Conservation (phyloP, 1,140 invertebrate genomes). For the Pentalonia nigronervosa region DNA sequence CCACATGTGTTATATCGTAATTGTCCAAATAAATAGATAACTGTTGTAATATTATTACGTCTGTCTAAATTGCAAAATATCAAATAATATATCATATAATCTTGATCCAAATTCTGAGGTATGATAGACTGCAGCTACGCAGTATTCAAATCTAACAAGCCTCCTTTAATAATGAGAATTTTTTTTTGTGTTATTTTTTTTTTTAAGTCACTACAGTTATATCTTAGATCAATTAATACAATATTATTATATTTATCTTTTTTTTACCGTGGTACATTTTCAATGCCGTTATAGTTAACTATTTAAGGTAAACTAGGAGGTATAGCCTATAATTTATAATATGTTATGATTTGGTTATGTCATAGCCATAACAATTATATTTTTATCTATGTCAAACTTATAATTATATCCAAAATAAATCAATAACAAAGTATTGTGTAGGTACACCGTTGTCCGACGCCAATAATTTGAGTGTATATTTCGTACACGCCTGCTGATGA, state of each 20-base stretch:
- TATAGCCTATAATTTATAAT: neutral
- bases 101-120: neutral
- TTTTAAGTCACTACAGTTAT: neutral
- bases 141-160: neutral
- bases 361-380: neutral
- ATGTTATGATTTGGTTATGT: no score
- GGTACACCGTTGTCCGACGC: neutral
- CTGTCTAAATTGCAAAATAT: no score
- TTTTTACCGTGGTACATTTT: neutral
- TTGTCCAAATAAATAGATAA: no score
- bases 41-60: neutral
- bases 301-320: neutral
- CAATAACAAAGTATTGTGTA: neutral
- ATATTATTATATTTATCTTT: no score
- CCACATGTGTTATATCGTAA: no score
- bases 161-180: neutral
- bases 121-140: neutral
- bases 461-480: slow-evolving; percentile 12
- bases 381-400: neutral
- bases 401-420: neutral
- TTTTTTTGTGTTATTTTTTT: neutral
- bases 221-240: neutral
- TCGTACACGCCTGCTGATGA: neutral
- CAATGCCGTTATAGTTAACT: neutral
- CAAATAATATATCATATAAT: no score